A percentile compares a stretch with the other conserved stretches of the same genome.
phyloP scores from a whole-genome alignment of 2,888 invertebrate genomes.

The Helicoverpa assulta region DNA sequence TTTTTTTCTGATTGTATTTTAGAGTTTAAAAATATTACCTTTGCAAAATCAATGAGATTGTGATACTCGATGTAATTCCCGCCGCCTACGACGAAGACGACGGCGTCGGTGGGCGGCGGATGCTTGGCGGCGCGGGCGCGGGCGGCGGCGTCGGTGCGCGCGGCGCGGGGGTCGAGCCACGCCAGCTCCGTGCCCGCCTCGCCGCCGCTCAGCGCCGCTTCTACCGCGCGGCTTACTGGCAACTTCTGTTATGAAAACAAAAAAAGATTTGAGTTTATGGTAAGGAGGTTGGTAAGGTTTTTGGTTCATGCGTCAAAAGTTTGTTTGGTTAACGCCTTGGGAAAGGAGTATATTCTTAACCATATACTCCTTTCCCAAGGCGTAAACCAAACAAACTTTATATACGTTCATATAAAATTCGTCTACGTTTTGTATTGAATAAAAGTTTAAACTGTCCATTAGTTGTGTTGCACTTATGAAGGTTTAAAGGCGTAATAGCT shows the following conservation, averaged over 20 bases:
- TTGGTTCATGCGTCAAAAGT: too few relatives aligned
- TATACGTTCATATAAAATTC: too few relatives aligned
- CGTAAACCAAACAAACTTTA: too few relatives aligned
- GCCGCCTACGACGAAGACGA: conserved; percentile 97
- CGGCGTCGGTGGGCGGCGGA: conserved; percentile 95
- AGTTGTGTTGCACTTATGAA: too few relatives aligned
- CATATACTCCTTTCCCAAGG: too few relatives aligned
- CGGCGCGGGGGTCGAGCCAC: conserved; percentile 98
- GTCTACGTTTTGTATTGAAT: too few relatives aligned
- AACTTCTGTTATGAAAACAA: conserved; percentile 93
- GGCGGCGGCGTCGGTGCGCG: conserved; percentile 92
- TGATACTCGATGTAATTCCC: conserved; percentile 99
- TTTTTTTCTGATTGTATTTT: too few relatives aligned
- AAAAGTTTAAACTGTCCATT: too few relatives aligned
- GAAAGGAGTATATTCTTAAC: too few relatives aligned
- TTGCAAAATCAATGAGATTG: conserved; percentile 98
- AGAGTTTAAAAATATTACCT: conserved; percentile 84
- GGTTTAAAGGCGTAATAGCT: too few relatives aligned
- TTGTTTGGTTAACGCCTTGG: too few relatives aligned
- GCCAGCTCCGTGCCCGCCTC: conserved; percentile 96
- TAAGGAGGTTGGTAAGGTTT: too few relatives aligned
- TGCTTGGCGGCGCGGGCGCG: conserved; percentile 90
- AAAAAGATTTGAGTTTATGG: not conserved
- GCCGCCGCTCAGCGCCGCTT: conserved; percentile 89
- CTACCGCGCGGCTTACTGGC: conserved; percentile 98